Conservation (phyloP, 2,797 vertebrate genomes). For the Rhodeus uyekii region DNA sequence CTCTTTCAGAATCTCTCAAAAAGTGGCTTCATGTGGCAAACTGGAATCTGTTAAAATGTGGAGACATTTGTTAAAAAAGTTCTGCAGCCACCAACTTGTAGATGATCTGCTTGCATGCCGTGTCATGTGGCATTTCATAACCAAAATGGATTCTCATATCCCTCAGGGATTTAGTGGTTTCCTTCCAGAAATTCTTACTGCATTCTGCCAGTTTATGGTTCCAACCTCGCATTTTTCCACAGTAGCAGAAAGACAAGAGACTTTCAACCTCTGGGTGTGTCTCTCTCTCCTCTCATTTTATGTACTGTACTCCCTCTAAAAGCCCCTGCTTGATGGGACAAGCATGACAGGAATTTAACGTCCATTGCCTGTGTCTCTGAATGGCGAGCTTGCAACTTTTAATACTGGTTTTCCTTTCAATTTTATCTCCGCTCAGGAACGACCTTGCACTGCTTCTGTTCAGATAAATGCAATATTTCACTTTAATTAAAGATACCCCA, state of each 20-base stretch:
- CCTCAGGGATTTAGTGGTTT: slow-evolving; percentile 33
- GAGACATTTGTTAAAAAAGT: slow-evolving; percentile 11
- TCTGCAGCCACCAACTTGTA: slow-evolving; percentile 18
- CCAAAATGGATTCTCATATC: slow-evolving; percentile 52
- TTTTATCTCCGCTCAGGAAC: slow-evolving; percentile 4
- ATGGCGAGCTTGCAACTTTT: slow-evolving; percentile 18
- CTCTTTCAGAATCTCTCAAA: neutral
- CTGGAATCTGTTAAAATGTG: neutral
- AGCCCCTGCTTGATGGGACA: slow-evolving; percentile 49
- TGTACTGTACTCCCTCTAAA: slow-evolving; percentile 19
- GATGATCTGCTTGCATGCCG: slow-evolving; percentile 40
- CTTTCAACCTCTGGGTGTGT: slow-evolving; percentile 58
- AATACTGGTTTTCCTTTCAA: slow-evolving; percentile 1
- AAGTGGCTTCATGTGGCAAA: neutral
- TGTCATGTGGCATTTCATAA: slow-evolving; percentile 50
- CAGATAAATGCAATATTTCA: slow-evolving; percentile 4
- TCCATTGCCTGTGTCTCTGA: slow-evolving; percentile 15
- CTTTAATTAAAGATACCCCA: slow-evolving; percentile 42
- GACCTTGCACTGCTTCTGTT: neutral
- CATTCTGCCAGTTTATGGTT: slow-evolving; percentile 47
- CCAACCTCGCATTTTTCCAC: slow-evolving; percentile 50
- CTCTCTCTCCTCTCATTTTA: slow-evolving; percentile 12
- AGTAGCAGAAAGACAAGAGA: slow-evolving; percentile 42
- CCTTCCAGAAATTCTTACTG: slow-evolving; percentile 46
- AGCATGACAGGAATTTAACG: slow-evolving; percentile 56